Evolutionary conservation across 2,888 invertebrate genomes (phyloP).

Genomic region (Acanthosepion lycidas): DNA sequence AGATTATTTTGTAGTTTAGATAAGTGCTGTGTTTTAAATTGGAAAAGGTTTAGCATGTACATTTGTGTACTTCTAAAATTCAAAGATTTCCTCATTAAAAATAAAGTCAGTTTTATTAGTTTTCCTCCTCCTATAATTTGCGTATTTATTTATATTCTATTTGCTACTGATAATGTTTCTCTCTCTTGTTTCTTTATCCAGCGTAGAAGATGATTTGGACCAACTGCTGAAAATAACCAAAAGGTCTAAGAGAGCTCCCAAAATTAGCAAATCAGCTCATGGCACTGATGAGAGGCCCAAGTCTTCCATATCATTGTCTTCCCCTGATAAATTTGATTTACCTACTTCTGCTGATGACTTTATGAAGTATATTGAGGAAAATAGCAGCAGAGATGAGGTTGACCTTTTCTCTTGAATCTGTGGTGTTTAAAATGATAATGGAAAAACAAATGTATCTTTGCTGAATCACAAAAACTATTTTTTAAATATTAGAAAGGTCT

Average conservation of each 20-base stretch:
- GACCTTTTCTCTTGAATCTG: conserved; percentile 43
- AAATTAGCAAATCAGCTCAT: not conserved
- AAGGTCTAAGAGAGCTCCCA: conserved; percentile 10
- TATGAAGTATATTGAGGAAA: conserved; percentile 43
- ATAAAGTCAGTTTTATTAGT: not conserved
- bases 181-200: not conserved
- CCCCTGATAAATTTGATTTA: not conserved
- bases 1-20: no score
- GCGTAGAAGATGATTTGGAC: conserved; percentile 38
- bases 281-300: not conserved
- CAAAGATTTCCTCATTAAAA: not conserved
- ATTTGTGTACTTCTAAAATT: not conserved
- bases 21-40: no score
- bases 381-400: conserved; percentile 34
- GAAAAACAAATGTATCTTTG: not conserved
- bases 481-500: conserved; percentile 33
- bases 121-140: not conserved
- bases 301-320: conserved; percentile 4
- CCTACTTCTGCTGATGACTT: conserved; percentile 3
- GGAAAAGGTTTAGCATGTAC: no score
- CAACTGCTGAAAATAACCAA: not conserved
- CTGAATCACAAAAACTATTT: conserved; percentile 13
- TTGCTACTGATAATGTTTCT: no score
- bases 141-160: no score
- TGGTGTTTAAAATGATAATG: not conserved